Evolutionary conservation across 2,888 invertebrate species (phyloP).

Genomic region (Venusia cambrica): DNA sequence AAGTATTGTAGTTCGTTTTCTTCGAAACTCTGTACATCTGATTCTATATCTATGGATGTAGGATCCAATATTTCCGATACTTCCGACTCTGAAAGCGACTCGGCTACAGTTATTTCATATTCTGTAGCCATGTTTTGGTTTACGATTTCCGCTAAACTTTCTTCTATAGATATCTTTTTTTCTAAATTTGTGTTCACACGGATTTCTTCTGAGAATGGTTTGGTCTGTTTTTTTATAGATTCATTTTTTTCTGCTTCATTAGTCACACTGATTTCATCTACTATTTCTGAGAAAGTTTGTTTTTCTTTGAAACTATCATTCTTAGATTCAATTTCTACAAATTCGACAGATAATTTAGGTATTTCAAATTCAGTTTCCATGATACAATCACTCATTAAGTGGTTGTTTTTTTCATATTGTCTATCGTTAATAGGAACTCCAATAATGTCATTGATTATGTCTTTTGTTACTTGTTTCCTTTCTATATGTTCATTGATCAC

Average conservation of each 20-base stretch:
- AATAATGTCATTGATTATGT: slow-evolving; percentile 23
- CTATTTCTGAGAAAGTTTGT: slow-evolving; percentile 39
- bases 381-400: background rate
- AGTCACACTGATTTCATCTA: slow-evolving; percentile 41
- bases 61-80: slow-evolving; percentile 31
- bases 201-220: slow-evolving; percentile 44
- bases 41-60: slow-evolving; percentile 14
- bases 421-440: slow-evolving; percentile 10
- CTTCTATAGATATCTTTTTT: slow-evolving; percentile 27
- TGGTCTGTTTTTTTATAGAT: slow-evolving; percentile 7
- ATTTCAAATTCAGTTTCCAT: slow-evolving; percentile 2
- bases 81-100: slow-evolving; percentile 56
- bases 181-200: slow-evolving; percentile 39
- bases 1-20: slow-evolving; percentile 52
- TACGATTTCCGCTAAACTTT: slow-evolving; percentile 21
- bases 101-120: slow-evolving; percentile 55
- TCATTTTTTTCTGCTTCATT: slow-evolving; percentile 39
- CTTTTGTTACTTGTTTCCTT: slow-evolving; percentile 15
- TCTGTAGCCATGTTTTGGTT: slow-evolving; percentile 27
- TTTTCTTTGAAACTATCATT: slow-evolving; percentile 36
- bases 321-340: slow-evolving; percentile 11
- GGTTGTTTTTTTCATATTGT: slow-evolving; percentile 3
- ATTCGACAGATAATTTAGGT: slow-evolving; percentile 14
- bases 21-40: slow-evolving; percentile 14
- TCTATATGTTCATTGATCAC: slow-evolving; percentile 15